phyloP scores from a whole-genome alignment of 2,888 invertebrate species.

The Opisthograptis luteolata region DNA sequence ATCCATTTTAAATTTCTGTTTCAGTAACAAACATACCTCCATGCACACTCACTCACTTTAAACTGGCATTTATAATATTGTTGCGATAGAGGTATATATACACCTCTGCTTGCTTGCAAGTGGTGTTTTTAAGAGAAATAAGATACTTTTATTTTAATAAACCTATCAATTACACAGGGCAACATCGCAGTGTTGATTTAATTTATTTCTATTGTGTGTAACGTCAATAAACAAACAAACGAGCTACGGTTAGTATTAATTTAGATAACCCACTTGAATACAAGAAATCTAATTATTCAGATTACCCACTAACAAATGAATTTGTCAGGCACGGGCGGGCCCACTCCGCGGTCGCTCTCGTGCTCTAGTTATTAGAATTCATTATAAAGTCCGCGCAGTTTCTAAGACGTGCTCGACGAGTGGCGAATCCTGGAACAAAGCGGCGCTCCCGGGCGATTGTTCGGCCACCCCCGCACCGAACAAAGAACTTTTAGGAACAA shows the following conservation, averaged over 20 bases:
- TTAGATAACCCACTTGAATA: conserved; percentile 33
- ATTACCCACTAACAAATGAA: conserved; percentile 40
- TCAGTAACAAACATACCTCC: no score
- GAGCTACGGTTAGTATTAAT: conserved; percentile 31
- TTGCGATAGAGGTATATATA: no score
- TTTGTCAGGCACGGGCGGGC: conserved; percentile 40
- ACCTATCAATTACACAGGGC: no score
- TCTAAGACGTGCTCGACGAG: conserved; percentile 40
- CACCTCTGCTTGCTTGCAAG: no score
- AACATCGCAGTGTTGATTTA: not conserved
- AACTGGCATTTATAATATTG: no score
- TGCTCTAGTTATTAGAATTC: conserved; percentile 44
- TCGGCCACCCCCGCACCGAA: conserved; percentile 38
- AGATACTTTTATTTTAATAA: no score
- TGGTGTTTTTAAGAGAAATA: no score
- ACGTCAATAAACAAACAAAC: conserved; percentile 23
- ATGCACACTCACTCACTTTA: no score
- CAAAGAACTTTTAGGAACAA: conserved; percentile 47
- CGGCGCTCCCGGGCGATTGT: conserved; percentile 41
- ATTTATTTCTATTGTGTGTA: conserved; percentile 18
- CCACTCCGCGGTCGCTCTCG: conserved; percentile 31
- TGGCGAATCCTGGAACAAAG: conserved; percentile 50
- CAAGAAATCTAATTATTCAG: conserved; percentile 40
- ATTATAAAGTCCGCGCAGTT: conserved; percentile 38
- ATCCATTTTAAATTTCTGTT: no score